phyloP scores from a whole-genome alignment of 2,797 vertebrate genomes.

The Enteromius fasciolatus region DNA sequence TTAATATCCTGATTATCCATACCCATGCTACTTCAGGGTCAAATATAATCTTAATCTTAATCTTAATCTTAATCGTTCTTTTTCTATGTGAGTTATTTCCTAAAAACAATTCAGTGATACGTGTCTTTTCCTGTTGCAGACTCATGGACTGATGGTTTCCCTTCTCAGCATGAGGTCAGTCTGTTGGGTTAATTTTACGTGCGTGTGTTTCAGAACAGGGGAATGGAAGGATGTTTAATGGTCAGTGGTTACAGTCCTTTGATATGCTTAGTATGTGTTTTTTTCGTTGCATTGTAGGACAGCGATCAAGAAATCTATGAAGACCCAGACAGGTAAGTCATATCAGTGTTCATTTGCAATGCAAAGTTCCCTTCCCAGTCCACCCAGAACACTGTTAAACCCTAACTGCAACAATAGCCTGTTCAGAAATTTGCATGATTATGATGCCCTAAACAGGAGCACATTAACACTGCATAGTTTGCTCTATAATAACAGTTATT shows the following conservation, averaged over 20 bases:
- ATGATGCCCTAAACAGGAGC: not conserved
- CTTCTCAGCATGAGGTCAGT: constrained; percentile 68
- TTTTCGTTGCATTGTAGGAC: constrained; percentile 65
- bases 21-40: not conserved
- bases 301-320: constrained; percentile 75
- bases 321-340: constrained; percentile 77
- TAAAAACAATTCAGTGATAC: not conserved
- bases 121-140: constrained; percentile 62
- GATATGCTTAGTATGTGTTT: not conserved
- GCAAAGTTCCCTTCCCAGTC: not conserved
- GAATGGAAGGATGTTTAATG: not conserved
- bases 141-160: constrained; percentile 66
- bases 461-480: not conserved
- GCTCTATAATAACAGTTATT: not conserved
- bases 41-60: not conserved
- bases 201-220: not conserved
- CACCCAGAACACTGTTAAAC: not conserved
- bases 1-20: not conserved
- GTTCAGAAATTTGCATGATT: not conserved
- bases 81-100: not conserved
- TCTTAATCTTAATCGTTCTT: not conserved
- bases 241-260: not conserved
- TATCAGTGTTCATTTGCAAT: not conserved
- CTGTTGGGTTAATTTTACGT: not conserved
- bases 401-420: not conserved